Percentiles rank a stretch among this genome's conserved stretches.
phyloP scores from a whole-genome alignment of 2,888 invertebrate species.

The Agonopterix subpropinquella region DNA sequence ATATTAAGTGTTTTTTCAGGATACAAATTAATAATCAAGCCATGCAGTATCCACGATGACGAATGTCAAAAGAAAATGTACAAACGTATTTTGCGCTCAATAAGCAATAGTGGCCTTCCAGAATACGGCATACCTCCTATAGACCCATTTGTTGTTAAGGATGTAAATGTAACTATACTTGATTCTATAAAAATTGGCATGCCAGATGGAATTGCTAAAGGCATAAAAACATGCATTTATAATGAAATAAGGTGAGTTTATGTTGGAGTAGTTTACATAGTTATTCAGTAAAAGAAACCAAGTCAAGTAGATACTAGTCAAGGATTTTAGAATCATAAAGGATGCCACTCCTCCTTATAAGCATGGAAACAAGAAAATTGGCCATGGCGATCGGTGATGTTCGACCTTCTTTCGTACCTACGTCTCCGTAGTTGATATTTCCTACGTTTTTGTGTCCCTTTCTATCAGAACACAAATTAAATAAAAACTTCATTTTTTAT shows the following conservation, averaged over 20 bases:
- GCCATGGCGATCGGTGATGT: too few relatives aligned
- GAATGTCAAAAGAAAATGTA: constrained; percentile 26
- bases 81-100: constrained; percentile 17
- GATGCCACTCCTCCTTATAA: too few relatives aligned
- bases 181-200: constrained; percentile 26
- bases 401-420: too few relatives aligned
- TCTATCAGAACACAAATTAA: too few relatives aligned
- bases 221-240: constrained; percentile 31
- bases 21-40: constrained; percentile 20
- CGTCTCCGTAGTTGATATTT: too few relatives aligned
- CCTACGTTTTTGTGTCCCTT: too few relatives aligned
- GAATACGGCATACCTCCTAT: constrained; percentile 31
- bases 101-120: constrained; percentile 26
- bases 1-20: constrained; percentile 21
- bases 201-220: constrained; percentile 31
- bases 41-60: constrained; percentile 30
- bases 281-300: too few relatives aligned
- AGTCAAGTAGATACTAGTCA: too few relatives aligned
- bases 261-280: too few relatives aligned
- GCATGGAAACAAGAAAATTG: too few relatives aligned
- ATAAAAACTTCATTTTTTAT: too few relatives aligned
- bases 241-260: constrained; percentile 25
- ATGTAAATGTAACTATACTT: constrained; percentile 23
- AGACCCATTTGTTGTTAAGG: constrained; percentile 30
- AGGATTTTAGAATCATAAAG: too few relatives aligned